These are phyloP conservation scores for Rhopilema esculentum DNA, from an alignment of 30 jellyfish, hydroid and myxozoan genomes.

Conservation along the genomic window DNA sequence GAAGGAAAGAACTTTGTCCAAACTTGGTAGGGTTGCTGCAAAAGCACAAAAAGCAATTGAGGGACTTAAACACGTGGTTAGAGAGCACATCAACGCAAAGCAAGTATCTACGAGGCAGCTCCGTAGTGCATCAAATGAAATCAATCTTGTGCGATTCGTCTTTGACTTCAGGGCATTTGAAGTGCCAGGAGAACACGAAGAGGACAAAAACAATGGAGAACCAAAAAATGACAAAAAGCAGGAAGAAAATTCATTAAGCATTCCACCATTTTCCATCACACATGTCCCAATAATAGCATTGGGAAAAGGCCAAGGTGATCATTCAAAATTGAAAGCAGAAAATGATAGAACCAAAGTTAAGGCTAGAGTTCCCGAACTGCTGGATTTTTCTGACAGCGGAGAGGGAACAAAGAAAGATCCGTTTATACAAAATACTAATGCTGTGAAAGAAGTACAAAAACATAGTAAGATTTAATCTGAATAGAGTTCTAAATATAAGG, in stretches of 20 bases:
- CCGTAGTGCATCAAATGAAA: not conserved
- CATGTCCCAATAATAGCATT: not conserved
- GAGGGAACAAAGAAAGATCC: not conserved
- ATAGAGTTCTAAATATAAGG: too few relatives aligned
- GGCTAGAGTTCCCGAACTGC: not conserved
- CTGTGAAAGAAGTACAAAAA: not conserved
- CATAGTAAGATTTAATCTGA: not conserved
- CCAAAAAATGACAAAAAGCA: not conserved
- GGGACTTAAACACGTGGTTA: not conserved
- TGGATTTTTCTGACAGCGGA: not conserved
- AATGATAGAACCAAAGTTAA: not conserved
- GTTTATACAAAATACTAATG: not conserved
- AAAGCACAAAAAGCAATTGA: not conserved
- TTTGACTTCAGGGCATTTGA: not conserved
- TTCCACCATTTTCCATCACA: not conserved
- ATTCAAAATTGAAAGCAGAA: not conserved
- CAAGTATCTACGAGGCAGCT: not conserved
- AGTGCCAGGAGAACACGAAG: not conserved
- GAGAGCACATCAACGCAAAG: not conserved
- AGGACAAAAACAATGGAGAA: not conserved
- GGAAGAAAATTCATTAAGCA: not conserved
- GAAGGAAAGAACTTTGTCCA: not conserved
- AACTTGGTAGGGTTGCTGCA: not conserved
- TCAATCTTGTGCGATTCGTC: not conserved
- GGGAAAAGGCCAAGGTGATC: not conserved